These are phyloP conservation scores for Arothron firmamentum DNA, from an alignment of 2,113 vertebrate genomes.

Conservation along the genomic window DNA sequence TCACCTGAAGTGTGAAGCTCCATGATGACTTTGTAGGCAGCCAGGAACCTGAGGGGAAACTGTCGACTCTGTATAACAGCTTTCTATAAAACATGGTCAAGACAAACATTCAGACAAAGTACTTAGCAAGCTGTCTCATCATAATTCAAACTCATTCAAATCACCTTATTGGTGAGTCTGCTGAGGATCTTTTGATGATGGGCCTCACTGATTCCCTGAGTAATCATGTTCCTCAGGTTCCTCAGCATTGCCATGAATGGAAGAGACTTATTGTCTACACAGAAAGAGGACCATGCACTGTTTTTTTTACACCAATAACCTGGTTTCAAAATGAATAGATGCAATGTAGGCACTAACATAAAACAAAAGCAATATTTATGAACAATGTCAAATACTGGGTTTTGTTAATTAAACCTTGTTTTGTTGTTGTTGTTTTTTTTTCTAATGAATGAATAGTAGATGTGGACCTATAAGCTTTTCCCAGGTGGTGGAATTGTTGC, in stretches of 20 bases:
- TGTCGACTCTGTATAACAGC: conserved; percentile 81
- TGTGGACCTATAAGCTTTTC: conserved; percentile 81
- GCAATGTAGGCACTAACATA: no score
- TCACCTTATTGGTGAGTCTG: conserved; percentile 77
- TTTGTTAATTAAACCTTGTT: no score
- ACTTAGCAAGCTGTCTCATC: no score
- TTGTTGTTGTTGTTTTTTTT: no score
- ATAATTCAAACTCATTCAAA: not conserved
- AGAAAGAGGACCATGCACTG: not conserved
- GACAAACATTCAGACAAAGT: no score
- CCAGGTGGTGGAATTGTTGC: conserved; percentile 82
- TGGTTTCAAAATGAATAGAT: not conserved
- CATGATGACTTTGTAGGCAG: conserved; percentile 82
- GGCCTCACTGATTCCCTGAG: conserved; percentile 74
- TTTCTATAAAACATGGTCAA: conserved; percentile 63
- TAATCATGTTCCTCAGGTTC: conserved; percentile 84
- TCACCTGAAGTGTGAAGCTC: conserved; percentile 61
- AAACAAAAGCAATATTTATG: no score
- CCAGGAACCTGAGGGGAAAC: conserved; percentile 85
- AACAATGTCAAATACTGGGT: no score
- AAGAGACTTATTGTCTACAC: conserved; percentile 78
- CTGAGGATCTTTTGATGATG: conserved; percentile 78
- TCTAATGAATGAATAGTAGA: not conserved
- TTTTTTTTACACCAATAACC: not conserved
- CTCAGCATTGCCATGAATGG: conserved; percentile 92